Evolutionary conservation across 1,140 invertebrate species (phyloP).

Genomic region (Drosophila bipectinata): DNA sequence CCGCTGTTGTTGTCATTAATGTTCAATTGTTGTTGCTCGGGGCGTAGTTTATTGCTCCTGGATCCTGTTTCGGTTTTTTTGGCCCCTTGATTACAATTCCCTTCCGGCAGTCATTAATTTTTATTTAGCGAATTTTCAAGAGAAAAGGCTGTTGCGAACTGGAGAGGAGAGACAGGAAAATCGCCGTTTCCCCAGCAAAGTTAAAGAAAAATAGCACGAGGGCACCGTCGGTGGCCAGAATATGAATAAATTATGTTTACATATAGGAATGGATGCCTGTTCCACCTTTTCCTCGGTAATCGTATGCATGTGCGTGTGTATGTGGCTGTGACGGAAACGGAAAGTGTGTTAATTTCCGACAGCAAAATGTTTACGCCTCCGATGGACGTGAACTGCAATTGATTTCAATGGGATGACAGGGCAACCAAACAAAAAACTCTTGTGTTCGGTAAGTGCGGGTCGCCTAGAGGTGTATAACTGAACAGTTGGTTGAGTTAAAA

Average conservation of each 20-base stretch:
- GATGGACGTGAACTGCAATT: conserved; percentile 74
- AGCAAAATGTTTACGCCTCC: conserved; percentile 70
- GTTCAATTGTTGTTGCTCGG: conserved; percentile 40
- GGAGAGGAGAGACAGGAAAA: conserved; percentile 18
- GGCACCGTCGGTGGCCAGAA: conserved; percentile 31
- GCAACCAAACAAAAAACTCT: conserved; percentile 31
- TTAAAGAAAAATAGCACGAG: conserved; percentile 66
- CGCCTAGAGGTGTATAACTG: conserved; percentile 9
- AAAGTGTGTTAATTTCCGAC: conserved; percentile 81
- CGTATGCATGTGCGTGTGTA: not conserved
- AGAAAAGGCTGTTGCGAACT: conserved; percentile 4
- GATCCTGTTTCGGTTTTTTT: conserved; percentile 13
- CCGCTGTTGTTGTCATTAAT: conserved; percentile 41
- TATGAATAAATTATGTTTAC: conserved; percentile 73
- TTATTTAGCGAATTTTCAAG: conserved; percentile 74
- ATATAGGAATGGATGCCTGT: conserved; percentile 26
- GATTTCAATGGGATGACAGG: conserved; percentile 64
- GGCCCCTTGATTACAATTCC: conserved; percentile 73
- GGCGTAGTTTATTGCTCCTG: conserved; percentile 44
- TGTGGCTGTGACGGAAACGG: conserved; percentile 62
- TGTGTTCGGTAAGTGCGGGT: conserved; percentile 26
- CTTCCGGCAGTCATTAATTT: conserved; percentile 79
- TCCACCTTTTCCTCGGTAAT: not conserved
- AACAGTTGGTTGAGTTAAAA: conserved; percentile 2
- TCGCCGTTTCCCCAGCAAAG: conserved; percentile 25